These are phyloP conservation scores for Rachycentron canadum DNA, from an alignment of 2,797 vertebrate genomes.

Conservation along the genomic window DNA sequence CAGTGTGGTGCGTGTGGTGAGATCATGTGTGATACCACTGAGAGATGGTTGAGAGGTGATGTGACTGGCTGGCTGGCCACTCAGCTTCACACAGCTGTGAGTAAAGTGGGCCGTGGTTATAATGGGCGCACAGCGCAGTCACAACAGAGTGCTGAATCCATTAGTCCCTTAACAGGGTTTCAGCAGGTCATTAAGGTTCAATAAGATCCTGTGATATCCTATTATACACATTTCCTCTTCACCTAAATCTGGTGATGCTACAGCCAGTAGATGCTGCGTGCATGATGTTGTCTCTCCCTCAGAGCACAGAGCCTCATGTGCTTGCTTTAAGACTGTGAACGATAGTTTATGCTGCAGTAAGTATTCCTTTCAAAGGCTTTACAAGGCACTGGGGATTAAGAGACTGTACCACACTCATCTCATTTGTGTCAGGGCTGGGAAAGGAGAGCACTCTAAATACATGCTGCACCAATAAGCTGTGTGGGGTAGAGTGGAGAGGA, in stretches of 20 bases:
- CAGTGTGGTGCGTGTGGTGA: slow-evolving; percentile 22
- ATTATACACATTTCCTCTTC: slow-evolving; percentile 58
- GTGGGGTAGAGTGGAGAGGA: slow-evolving; percentile 50
- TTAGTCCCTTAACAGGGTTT: slow-evolving; percentile 58
- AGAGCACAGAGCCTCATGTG: slow-evolving; percentile 43
- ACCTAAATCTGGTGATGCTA: slow-evolving; percentile 55
- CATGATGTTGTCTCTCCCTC: slow-evolving; percentile 59
- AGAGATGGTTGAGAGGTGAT: slow-evolving; percentile 55
- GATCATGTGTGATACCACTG: slow-evolving; percentile 45
- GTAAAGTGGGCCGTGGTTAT: slow-evolving; percentile 59
- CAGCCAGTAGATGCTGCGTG: slow-evolving; percentile 24
- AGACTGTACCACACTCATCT: slow-evolving; percentile 77
- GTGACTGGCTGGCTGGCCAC: slow-evolving; percentile 29
- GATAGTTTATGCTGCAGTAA: slow-evolving; percentile 79
- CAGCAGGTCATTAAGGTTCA: slow-evolving; percentile 67
- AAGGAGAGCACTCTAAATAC: slow-evolving; percentile 76
- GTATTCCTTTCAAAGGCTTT: slow-evolving; percentile 82
- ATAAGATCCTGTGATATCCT: slow-evolving; percentile 54
- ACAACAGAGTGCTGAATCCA: slow-evolving; percentile 66
- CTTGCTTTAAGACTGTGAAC: slow-evolving; percentile 73
- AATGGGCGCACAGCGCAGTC: slow-evolving; percentile 48
- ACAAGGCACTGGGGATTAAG: slow-evolving; percentile 81
- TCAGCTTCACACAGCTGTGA: slow-evolving; percentile 53
- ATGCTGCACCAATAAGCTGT: slow-evolving; percentile 65
- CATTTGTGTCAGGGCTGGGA: slow-evolving; percentile 76